These are phyloP conservation scores for Phalacrocorax pelagicus DNA, from an alignment of 2,113 vertebrate genomes.

Conservation along the genomic window DNA sequence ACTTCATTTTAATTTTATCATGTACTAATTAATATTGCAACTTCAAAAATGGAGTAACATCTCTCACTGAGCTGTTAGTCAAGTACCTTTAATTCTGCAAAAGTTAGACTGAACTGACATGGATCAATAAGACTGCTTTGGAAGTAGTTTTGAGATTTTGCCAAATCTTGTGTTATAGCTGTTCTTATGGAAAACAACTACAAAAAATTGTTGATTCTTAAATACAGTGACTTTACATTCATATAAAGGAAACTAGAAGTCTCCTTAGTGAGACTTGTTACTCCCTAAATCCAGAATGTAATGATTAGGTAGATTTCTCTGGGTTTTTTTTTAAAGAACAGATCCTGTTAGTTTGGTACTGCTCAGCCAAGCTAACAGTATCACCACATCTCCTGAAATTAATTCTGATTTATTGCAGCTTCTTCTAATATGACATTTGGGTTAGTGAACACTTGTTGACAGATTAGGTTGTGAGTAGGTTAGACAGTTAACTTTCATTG, in stretches of 20 bases:
- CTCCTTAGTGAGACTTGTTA: neutral
- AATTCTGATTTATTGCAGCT: neutral
- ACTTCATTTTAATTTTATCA: neutral
- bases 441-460: neutral
- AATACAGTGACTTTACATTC: neutral
- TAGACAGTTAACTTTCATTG: neutral
- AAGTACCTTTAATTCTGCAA: neutral
- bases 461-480: neutral
- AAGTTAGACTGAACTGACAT: neutral
- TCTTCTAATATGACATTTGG: neutral
- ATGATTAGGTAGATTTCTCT: neutral
- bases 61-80: constrained; percentile 14
- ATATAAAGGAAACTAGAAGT: neutral
- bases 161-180: neutral
- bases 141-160: neutral
- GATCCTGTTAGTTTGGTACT: neutral
- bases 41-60: constrained; percentile 10
- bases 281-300: neutral
- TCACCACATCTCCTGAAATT: neutral
- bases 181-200: neutral
- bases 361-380: neutral
- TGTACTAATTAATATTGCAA: neutral
- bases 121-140: neutral
- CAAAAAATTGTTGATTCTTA: neutral
- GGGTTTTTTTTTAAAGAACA: neutral